Evolutionary conservation across 1,140 invertebrate species (phyloP).

Genomic region (Drosophila murphyi): DNA sequence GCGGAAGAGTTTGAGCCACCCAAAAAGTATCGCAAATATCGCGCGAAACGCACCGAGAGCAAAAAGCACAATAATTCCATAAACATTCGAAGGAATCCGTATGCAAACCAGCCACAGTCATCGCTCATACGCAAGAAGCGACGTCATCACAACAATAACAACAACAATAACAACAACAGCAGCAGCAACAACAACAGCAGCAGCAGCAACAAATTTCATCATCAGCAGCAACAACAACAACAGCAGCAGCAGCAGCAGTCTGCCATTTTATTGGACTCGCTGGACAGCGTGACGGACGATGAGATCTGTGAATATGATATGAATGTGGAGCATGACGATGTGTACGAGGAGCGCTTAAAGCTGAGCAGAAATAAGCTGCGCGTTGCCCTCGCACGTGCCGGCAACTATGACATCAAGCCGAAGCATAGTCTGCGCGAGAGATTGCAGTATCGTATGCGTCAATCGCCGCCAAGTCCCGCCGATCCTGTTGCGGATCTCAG

Average conservation of each 20-base stretch:
- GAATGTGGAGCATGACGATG: slow-evolving; percentile 56
- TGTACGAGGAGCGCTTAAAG: slow-evolving; percentile 30
- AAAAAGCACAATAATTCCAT: neutral
- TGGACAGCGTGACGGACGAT: slow-evolving; percentile 54
- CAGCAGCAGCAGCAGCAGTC: slow-evolving; percentile 24
- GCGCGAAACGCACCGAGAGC: slow-evolving; percentile 30
- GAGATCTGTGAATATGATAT: slow-evolving; percentile 55
- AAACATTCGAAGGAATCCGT: slow-evolving; percentile 19
- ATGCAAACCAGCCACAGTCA: slow-evolving; percentile 12
- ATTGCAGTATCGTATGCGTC: slow-evolving; percentile 43
- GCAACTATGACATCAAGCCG: slow-evolving; percentile 42
- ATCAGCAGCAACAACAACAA: slow-evolving; percentile 18
- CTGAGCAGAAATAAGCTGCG: slow-evolving; percentile 67
- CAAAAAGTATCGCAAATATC: slow-evolving; percentile 46
- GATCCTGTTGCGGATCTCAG: slow-evolving; percentile 3
- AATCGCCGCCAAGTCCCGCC: slow-evolving; percentile 32
- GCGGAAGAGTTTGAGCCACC: slow-evolving; percentile 41
- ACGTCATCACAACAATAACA: slow-evolving; percentile 22
- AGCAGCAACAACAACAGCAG: slow-evolving; percentile 14
- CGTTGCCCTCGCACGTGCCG: slow-evolving; percentile 60
- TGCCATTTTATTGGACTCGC: slow-evolving; percentile 42
- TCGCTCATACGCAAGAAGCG: slow-evolving; percentile 15
- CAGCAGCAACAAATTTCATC: slow-evolving; percentile 4
- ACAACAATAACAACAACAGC: slow-evolving; percentile 13
- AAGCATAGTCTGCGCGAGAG: slow-evolving; percentile 61